A percentile compares a stretch with the other conserved stretches of the same genome.
These are phyloP conservation scores for Thunnus albacares DNA, from an alignment of 2,797 vertebrate species.

Conservation along the genomic window DNA sequence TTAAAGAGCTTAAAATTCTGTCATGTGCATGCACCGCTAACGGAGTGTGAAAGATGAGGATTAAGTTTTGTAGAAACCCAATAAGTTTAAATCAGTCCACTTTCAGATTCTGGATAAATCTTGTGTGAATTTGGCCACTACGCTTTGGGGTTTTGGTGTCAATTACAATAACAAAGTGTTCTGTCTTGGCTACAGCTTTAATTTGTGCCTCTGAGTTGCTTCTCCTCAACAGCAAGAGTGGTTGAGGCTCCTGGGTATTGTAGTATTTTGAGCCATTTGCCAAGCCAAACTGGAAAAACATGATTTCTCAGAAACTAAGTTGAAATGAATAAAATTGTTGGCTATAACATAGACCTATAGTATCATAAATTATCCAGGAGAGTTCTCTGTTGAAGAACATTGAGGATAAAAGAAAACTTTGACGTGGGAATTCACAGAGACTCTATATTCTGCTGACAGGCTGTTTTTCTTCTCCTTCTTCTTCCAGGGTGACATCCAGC, in stretches of 20 bases:
- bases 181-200: slow-evolving; percentile 12
- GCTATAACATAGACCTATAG: slow-evolving; percentile 31
- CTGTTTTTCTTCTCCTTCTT: slow-evolving; percentile 18
- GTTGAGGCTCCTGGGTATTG: slow-evolving; percentile 14
- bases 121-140: not conserved
- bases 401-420: slow-evolving; percentile 23
- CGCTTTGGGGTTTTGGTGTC: slow-evolving; percentile 3
- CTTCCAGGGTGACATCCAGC: slow-evolving; percentile 97
- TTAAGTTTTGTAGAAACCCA: not conserved
- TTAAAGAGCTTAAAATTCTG: not conserved
- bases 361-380: slow-evolving; percentile 30
- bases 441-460: slow-evolving; percentile 24
- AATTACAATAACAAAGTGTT: not conserved
- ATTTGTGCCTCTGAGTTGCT: slow-evolving; percentile 19
- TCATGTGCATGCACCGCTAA: not conserved
- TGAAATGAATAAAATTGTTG: slow-evolving; percentile 42
- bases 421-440: slow-evolving; percentile 31
- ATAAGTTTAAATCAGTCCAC: not conserved
- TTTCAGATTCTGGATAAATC: slow-evolving; percentile 10
- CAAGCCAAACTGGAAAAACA: slow-evolving; percentile 53
- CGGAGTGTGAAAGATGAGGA: not conserved
- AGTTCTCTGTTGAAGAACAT: not conserved
- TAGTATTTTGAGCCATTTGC: slow-evolving; percentile 16
- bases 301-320: slow-evolving; percentile 22
- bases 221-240: slow-evolving; percentile 34